A percentile compares a stretch with the other conserved stretches of the same genome.
These are phyloP conservation scores for Erethizon dorsatum DNA, from an alignment of 2,797 vertebrate species.

Conservation along the genomic window DNA sequence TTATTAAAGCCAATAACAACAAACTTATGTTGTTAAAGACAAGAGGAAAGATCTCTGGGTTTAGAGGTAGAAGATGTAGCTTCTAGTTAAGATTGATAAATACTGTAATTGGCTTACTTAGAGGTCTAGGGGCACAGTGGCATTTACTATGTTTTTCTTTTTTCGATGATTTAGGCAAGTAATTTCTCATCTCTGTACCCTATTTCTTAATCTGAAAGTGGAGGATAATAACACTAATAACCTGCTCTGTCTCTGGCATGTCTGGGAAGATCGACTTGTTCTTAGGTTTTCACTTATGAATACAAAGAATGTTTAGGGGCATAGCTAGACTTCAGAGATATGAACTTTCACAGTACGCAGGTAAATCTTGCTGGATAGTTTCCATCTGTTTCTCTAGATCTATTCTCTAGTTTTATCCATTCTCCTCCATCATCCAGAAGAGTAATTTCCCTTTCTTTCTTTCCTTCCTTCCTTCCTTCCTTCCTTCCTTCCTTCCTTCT, in stretches of 20 bases:
- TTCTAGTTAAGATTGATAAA: constrained; percentile 15
- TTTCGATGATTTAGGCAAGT: constrained; percentile 4
- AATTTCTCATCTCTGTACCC: neutral
- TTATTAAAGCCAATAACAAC: neutral
- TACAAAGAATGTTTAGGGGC: neutral
- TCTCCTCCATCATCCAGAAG: neutral
- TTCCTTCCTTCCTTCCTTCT: too few species aligned
- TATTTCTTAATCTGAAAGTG: constrained; percentile 10
- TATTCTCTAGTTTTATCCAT: neutral
- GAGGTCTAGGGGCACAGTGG: neutral
- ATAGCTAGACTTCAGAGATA: constrained; percentile 30
- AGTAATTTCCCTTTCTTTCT: too few species aligned
- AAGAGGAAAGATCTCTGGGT: neutral
- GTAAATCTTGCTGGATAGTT: neutral
- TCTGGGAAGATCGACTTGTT: neutral
- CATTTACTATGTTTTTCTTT: neutral
- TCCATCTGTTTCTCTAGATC: neutral
- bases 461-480: too few species aligned
- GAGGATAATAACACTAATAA: neutral
- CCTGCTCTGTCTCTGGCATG: neutral
- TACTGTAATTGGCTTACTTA: neutral
- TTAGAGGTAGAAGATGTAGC: constrained; percentile 16
- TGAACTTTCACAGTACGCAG: neutral
- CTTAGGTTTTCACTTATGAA: constrained; percentile 53
- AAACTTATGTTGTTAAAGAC: neutral